These are phyloP conservation scores for Akabosia matsudoensis DNA, from an alignment of 1,140 invertebrate species.

Conservation along the genomic window DNA sequence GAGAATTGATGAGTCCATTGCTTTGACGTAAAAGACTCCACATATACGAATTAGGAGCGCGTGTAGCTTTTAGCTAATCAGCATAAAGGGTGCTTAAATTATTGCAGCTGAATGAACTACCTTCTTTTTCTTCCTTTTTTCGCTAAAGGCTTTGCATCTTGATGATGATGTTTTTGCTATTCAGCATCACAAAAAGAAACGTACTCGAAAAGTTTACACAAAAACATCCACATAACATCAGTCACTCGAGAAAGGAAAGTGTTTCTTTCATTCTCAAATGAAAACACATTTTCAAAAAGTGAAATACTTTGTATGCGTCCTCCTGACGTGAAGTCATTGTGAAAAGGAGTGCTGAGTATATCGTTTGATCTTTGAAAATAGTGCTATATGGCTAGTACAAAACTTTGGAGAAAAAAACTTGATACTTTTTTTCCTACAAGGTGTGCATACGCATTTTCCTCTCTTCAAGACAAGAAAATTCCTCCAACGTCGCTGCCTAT, in stretches of 20 bases:
- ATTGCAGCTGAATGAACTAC: conserved; percentile 16
- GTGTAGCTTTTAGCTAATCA: conserved; percentile 20
- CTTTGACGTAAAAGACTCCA: no score
- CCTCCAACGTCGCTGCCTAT: conserved; percentile 6
- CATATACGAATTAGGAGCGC: conserved; percentile 10
- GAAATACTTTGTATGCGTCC: neutral
- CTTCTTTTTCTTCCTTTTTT: conserved; percentile 5
- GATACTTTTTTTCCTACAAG: neutral
- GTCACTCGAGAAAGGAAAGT: conserved; percentile 7
- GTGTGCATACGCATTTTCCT: neutral
- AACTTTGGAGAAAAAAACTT: conserved; percentile 6
- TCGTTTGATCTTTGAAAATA: no score
- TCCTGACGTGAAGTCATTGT: no score
- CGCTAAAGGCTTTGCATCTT: no score
- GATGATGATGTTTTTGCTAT: no score
- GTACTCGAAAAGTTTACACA: neutral
- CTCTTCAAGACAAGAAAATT: neutral
- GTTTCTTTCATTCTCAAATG: neutral
- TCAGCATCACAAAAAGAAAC: neutral
- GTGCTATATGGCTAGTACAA: no score
- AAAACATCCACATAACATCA: neutral
- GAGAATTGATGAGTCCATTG: neutral
- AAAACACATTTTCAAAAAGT: conserved; percentile 7
- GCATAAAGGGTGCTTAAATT: conserved; percentile 23
- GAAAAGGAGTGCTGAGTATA: no score